phyloP scores from a whole-genome alignment of 2,888 invertebrate species.

The Cosmia pyralina region DNA sequence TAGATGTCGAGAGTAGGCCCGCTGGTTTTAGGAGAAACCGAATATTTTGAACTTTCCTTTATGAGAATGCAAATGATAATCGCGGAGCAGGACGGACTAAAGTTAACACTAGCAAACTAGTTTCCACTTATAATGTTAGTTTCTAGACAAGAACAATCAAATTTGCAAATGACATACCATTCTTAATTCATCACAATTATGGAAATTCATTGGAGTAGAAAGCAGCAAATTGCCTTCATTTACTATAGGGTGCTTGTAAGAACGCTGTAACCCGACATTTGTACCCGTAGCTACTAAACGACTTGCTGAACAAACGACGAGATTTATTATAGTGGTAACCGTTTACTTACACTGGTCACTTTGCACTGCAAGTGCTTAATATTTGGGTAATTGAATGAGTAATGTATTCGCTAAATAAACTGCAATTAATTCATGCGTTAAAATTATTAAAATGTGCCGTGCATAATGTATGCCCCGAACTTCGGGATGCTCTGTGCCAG shows the following conservation, averaged over 20 bases:
- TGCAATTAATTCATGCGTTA: slow-evolving; percentile 28
- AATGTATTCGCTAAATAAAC: slow-evolving; percentile 40
- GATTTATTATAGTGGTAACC: slow-evolving; percentile 55
- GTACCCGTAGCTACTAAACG: slow-evolving; percentile 57
- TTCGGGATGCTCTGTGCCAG: slow-evolving; percentile 8
- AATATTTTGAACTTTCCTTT: background rate
- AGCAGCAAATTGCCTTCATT: slow-evolving; percentile 35
- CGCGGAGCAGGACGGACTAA: background rate
- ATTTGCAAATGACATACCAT: background rate
- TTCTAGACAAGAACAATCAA: background rate
- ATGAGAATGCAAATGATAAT: background rate
- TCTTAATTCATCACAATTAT: slow-evolving; percentile 4
- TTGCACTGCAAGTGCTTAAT: slow-evolving; percentile 27
- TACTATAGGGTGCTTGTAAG: slow-evolving; percentile 24
- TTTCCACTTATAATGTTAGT: background rate
- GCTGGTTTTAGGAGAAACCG: background rate
- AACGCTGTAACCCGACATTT: slow-evolving; percentile 51
- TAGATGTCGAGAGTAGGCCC: background rate
- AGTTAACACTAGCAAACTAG: background rate
- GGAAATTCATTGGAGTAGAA: slow-evolving; percentile 32
- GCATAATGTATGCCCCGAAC: background rate
- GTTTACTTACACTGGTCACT: slow-evolving; percentile 50
- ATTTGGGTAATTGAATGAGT: slow-evolving; percentile 36
- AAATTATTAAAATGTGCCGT: slow-evolving; percentile 23
- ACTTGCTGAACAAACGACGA: slow-evolving; percentile 50